These are phyloP conservation scores for Pedicia rivosa DNA, from an alignment of 2,888 invertebrate species.

Conservation along the genomic window DNA sequence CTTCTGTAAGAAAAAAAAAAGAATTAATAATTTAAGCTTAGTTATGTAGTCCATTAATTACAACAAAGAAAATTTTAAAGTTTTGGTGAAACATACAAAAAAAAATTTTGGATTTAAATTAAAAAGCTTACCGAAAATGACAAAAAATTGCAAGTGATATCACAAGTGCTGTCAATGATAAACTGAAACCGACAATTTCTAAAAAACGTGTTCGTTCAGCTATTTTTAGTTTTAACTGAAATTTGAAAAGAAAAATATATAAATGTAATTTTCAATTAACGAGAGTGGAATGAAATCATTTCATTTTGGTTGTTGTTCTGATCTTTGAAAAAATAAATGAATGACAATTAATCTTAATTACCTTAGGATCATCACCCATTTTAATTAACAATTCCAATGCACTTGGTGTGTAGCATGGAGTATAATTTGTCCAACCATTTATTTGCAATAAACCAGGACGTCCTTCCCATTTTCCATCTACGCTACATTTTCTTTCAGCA, in stretches of 20 bases:
- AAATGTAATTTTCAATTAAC: no score
- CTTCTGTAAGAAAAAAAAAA: slow-evolving; percentile 35
- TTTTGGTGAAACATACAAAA: no score
- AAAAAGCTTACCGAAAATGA: slow-evolving; percentile 54
- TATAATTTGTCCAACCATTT: slow-evolving; percentile 71
- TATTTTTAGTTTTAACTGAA: slow-evolving; percentile 47
- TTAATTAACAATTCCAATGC: slow-evolving; percentile 47
- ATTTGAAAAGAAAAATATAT: slow-evolving; percentile 12
- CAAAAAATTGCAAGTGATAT: slow-evolving; percentile 67
- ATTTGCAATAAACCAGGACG: slow-evolving; percentile 27
- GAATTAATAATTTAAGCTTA: neutral
- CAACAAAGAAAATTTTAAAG: no score
- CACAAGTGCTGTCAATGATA: slow-evolving; percentile 59
- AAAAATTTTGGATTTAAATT: no score
- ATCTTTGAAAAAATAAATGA: neutral
- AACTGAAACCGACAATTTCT: slow-evolving; percentile 70
- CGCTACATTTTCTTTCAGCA: slow-evolving; percentile 51
- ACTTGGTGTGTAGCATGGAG: slow-evolving; percentile 58
- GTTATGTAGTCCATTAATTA: no score
- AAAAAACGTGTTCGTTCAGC: slow-evolving; percentile 54
- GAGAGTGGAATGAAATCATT: no score
- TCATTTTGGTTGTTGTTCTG: no score
- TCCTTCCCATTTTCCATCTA: slow-evolving; percentile 53
- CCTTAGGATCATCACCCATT: slow-evolving; percentile 37
- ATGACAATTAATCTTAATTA: slow-evolving; percentile 15